Evolutionary conservation across 2,888 invertebrate species (phyloP).

Genomic region (Leptopterna dolabrata): DNA sequence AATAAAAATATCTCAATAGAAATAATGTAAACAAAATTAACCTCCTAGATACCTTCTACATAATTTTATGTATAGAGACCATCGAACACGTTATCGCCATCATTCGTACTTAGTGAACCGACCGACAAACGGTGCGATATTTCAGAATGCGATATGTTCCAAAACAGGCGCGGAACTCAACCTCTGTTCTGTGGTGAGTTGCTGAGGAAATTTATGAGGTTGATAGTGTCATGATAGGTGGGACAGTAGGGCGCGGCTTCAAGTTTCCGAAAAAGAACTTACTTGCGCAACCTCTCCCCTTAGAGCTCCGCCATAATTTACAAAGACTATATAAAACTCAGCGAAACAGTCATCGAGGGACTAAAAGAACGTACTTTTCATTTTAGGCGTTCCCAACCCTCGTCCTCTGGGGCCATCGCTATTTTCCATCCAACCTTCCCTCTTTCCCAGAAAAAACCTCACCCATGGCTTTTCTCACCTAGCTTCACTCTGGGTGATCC

Average conservation of each 20-base stretch:
- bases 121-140: no score
- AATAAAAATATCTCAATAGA: no score
- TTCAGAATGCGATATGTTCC: not conserved
- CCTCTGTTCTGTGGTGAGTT: not conserved
- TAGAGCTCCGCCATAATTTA: not conserved
- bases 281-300: not conserved
- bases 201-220: not conserved
- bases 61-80: no score
- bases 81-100: no score
- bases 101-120: no score
- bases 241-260: not conserved
- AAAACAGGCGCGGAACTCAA: not conserved
- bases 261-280: slow-evolving; percentile 10
- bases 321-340: slow-evolving; percentile 13
- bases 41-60: no score
- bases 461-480: not conserved
- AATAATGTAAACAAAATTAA: no score
- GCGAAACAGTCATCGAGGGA: slow-evolving; percentile 21
- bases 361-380: slow-evolving; percentile 24
- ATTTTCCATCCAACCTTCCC: not conserved
- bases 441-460: not conserved
- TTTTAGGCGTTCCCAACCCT: not conserved
- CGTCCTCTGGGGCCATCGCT: not conserved
- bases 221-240: not conserved
- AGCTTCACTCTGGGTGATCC: not conserved